Evolutionary conservation across 2,113 vertebrate genomes (phyloP), one percentile per base, ranked within the genome.

Genomic region (Otolemur garnettii): DNA sequence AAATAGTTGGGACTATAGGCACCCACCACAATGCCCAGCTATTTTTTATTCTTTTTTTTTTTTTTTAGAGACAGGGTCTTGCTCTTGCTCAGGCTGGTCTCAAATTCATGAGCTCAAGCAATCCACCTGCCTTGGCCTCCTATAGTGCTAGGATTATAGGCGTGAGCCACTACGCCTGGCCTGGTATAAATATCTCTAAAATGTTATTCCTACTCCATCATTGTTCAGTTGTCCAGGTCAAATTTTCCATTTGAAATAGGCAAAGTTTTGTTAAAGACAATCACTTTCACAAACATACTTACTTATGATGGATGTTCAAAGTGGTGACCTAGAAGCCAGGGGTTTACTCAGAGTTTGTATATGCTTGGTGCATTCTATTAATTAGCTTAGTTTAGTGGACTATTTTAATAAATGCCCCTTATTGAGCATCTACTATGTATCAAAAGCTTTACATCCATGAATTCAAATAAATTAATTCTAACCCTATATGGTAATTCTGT

Each of bases 281-380:
- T 89, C 59, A n/a, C 45, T 93, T 91, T 84, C 91, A 84, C 59
- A 89, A 77, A 69, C 83, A 80, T n/a, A 50, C 26, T 93, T 62
- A 74, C 45, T 38, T 50, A 59, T 69, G 71, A 55, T 24, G 8
- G 30, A 78, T n/a, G 38, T 69, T 71, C 84, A 89, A 33, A 91
- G 30, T 24, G 7, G 42, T 72, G 80, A 86, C 68, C 84, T 38
- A 72, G 35, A 30, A 96, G 71, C 75, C 77, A 74, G 57, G 30
- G 33, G 68, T 62, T 45, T 35, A 53, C 42, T 94, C 59, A 57
- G 30, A 68, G 28, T 57, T 74, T 66, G 79, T 24, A 4, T 64
- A 2, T 24, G 3, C 53, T 87, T 89, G 26, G 60, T 24, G 19
- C 21, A 4, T 72, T 87, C 59, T 79, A 26, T 64, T 87, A 91